Percentiles rank a stretch among this genome's conserved stretches.
phyloP scores from a whole-genome alignment of 2,888 invertebrate species.

The Drosophila lutescens region DNA sequence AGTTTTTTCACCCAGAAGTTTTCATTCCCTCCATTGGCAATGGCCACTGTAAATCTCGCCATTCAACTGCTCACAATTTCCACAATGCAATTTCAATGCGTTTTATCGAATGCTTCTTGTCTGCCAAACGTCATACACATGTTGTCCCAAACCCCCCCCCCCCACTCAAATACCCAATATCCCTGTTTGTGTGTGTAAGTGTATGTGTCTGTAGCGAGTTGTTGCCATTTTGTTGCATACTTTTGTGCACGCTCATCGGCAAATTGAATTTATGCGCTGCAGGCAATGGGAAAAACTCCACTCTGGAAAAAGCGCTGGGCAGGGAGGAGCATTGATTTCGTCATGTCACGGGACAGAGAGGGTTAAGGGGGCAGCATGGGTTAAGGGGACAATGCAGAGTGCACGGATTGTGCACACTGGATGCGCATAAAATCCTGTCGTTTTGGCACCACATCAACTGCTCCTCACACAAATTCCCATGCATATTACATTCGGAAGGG shows the following conservation, averaged over 20 bases:
- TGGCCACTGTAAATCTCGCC: slow-evolving; percentile 69
- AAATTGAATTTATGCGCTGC: slow-evolving; percentile 78
- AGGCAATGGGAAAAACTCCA: slow-evolving; percentile 47
- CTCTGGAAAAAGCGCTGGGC: slow-evolving; percentile 18
- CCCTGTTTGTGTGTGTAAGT: slow-evolving; percentile 9
- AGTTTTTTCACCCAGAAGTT: background rate
- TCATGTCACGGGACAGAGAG: slow-evolving; percentile 9
- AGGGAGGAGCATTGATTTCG: slow-evolving; percentile 57
- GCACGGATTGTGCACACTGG: slow-evolving; percentile 46
- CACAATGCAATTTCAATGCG: slow-evolving; percentile 72
- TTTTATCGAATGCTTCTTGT: slow-evolving; percentile 67
- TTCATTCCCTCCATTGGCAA: slow-evolving; percentile 22
- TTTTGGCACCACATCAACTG: slow-evolving; percentile 62
- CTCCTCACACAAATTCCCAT: slow-evolving; percentile 43
- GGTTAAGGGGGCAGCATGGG: no score
- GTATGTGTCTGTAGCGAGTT: slow-evolving; percentile 27
- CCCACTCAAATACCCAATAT: background rate
- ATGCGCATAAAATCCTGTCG: slow-evolving; percentile 64
- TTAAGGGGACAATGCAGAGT: slow-evolving; percentile 27
- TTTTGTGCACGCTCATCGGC: slow-evolving; percentile 66
- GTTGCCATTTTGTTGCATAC: slow-evolving; percentile 72
- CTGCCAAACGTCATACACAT: slow-evolving; percentile 75
- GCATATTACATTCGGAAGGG: slow-evolving; percentile 33
- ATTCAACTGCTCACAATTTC: slow-evolving; percentile 67
- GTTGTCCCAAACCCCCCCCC: slow-evolving; percentile 24